Evolutionary conservation across 2,888 invertebrate genomes (phyloP).

Genomic region (Teleiodes luculella): DNA sequence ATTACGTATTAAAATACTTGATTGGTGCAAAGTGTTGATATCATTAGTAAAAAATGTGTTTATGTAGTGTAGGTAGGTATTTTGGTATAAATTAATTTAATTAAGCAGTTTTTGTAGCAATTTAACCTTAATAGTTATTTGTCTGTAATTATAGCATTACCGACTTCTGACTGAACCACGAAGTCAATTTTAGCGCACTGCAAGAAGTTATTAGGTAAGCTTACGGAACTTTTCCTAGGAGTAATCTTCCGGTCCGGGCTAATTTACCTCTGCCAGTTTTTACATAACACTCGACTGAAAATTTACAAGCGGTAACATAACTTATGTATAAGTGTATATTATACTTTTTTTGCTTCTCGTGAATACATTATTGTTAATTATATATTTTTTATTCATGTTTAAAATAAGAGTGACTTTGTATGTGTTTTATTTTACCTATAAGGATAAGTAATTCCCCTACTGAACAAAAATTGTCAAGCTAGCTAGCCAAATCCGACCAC

Average conservation of each 20-base stretch:
- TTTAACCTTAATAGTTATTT: not conserved
- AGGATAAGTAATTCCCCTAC: too few species aligned
- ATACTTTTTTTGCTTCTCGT: too few species aligned
- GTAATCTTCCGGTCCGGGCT: constrained; percentile 10
- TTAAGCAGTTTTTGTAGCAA: not conserved
- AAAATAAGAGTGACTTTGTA: too few species aligned
- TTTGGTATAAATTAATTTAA: not conserved
- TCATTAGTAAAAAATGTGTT: too few species aligned
- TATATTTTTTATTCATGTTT: too few species aligned
- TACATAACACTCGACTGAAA: not conserved
- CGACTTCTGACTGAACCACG: not conserved
- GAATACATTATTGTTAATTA: too few species aligned
- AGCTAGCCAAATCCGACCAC: too few species aligned
- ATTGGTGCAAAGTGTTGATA: too few species aligned
- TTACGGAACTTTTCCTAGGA: constrained; percentile 7
- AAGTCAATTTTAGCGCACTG: constrained; percentile 8
- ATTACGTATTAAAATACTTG: too few species aligned
- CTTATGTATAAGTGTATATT: not conserved
- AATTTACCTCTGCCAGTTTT: constrained; percentile 1
- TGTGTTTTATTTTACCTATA: too few species aligned
- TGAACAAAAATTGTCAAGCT: too few species aligned
- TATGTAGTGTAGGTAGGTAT: not conserved
- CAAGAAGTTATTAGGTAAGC: constrained; percentile 12
- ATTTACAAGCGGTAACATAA: not conserved
- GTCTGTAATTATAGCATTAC: not conserved